These are phyloP conservation scores for Epiblema foenella DNA, from an alignment of 2,888 invertebrate genomes.

Conservation along the genomic window DNA sequence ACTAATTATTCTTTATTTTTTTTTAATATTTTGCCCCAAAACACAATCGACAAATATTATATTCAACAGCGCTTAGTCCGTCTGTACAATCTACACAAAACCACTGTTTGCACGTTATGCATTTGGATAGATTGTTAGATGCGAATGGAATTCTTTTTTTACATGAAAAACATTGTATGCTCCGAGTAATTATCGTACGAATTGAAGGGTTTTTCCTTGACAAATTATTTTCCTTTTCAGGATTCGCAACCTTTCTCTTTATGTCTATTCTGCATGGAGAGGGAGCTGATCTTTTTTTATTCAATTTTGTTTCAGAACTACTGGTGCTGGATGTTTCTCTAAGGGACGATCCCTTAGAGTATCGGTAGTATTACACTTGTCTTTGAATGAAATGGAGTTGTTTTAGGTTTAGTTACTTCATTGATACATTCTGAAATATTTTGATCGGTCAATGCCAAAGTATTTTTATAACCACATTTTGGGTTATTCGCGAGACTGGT, in stretches of 20 bases:
- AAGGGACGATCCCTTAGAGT: not conserved
- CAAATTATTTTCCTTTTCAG: not conserved
- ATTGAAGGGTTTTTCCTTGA: not conserved
- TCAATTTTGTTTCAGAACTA: not conserved
- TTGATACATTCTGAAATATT: not conserved
- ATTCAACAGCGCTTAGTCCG: not conserved
- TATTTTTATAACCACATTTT: not conserved
- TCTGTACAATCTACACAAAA: not conserved
- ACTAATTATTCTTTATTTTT: not conserved
- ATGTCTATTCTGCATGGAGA: not conserved
- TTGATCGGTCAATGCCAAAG: not conserved
- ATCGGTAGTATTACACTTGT: not conserved
- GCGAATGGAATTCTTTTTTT: not conserved
- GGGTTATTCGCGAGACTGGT: not conserved
- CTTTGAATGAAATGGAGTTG: not conserved
- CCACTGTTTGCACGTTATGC: not conserved
- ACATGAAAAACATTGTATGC: not conserved
- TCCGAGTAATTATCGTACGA: not conserved
- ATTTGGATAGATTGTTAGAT: not conserved
- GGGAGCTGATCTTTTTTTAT: not conserved
- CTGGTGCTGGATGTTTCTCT: not conserved
- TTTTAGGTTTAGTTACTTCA: not conserved
- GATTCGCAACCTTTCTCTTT: not conserved
- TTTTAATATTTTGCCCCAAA: not conserved
- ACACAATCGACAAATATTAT: not conserved